Percentiles rank a stretch among this genome's conserved stretches.
phyloP scores from a whole-genome alignment of 2,797 vertebrate species.

The Rousettus madagascariensis region DNA sequence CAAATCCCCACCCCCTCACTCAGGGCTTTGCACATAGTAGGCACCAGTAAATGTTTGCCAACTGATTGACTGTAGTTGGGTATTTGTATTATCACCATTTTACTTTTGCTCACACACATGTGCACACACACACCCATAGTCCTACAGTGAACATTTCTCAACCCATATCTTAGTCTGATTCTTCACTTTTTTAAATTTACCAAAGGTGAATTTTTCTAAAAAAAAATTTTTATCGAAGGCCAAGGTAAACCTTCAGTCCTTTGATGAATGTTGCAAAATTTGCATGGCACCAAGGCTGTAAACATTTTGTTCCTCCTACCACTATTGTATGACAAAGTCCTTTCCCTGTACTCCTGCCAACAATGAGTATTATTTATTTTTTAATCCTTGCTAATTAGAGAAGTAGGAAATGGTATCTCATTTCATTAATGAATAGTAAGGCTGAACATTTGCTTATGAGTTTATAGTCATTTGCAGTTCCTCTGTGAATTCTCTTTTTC shows the following conservation, averaged over 20 bases:
- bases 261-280: slow-evolving; percentile 14
- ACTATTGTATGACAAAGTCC: neutral
- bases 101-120: neutral
- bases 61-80: neutral
- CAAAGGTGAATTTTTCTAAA: neutral
- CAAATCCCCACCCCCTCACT: neutral
- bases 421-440: slow-evolving; percentile 63
- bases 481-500: neutral
- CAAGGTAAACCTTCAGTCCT: slow-evolving; percentile 25
- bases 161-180: neutral
- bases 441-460: slow-evolving; percentile 32
- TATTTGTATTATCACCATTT: neutral
- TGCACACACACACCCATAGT: neutral
- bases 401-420: slow-evolving; percentile 39
- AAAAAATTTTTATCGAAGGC: slow-evolving; percentile 1
- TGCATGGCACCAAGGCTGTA: neutral
- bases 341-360: slow-evolving; percentile 59
- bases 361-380: slow-evolving; percentile 54
- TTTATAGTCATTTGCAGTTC: slow-evolving; percentile 42
- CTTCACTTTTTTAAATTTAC: neutral
- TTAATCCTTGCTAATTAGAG: slow-evolving; percentile 67
- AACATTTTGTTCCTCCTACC: neutral
- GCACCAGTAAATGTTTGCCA: neutral
- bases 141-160: neutral
- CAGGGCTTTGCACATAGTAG: accelerated